These are phyloP conservation scores for Amia ocellicauda DNA, from an alignment of 2,113 vertebrate genomes.

Conservation along the genomic window DNA sequence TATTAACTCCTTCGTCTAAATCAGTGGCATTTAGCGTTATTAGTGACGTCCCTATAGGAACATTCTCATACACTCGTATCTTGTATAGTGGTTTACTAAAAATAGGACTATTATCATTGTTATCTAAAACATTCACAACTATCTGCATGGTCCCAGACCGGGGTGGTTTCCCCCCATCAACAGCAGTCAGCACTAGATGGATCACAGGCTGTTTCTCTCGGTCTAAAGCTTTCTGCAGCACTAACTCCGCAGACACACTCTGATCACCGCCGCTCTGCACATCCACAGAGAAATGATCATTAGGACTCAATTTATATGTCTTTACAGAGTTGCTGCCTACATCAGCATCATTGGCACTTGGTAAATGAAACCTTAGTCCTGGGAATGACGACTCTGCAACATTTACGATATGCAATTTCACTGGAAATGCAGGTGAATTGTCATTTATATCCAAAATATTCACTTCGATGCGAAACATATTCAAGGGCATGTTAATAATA, in stretches of 20 bases:
- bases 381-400: conserved; percentile 11
- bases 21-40: conserved; percentile 76
- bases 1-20: conserved; percentile 73
- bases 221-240: conserved; percentile 73
- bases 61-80: conserved; percentile 69
- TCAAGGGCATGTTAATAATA: conserved; percentile 7
- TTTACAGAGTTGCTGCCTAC: conserved; percentile 16
- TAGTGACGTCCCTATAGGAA: conserved; percentile 53
- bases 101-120: conserved; percentile 76
- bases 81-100: conserved; percentile 68
- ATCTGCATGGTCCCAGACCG: conserved; percentile 66
- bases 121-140: conserved; percentile 71
- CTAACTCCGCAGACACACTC: conserved; percentile 57
- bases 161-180: conserved; percentile 74
- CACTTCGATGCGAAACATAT: conserved; percentile 10
- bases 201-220: conserved; percentile 69
- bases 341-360: conserved; percentile 16
- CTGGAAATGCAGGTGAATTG: conserved; percentile 18
- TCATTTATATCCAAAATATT: conserved; percentile 24
- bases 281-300: conserved; percentile 14
- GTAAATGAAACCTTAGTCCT: conserved; percentile 13
- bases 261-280: conserved; percentile 19
- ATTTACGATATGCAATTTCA: not conserved
- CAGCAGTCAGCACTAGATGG: conserved; percentile 66
- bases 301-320: conserved; percentile 5